Evolutionary conservation across 1,140 invertebrate species (phyloP).

Genomic region (Ostrea edulis): DNA sequence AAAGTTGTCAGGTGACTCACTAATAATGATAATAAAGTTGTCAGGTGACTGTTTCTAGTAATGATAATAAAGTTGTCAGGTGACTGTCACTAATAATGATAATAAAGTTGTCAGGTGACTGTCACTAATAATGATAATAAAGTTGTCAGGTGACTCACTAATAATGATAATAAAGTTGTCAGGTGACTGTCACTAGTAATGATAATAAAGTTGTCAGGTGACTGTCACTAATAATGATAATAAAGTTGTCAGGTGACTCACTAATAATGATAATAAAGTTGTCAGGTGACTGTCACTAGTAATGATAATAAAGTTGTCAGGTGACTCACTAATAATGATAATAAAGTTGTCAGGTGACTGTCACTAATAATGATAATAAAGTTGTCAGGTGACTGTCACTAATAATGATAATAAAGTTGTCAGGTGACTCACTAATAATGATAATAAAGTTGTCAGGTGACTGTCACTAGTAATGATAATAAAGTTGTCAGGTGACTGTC

Average conservation of each 20-base stretch:
- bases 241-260: conserved; percentile 81
- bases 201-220: conserved; percentile 94
- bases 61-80: conserved; percentile 96
- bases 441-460: background rate
- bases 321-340: no score
- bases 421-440: no score
- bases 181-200: conserved; percentile 75
- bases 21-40: conserved; percentile 99
- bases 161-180: no score
- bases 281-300: conserved; percentile 79
- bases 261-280: conserved; percentile 99
- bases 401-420: no score
- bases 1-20: conserved; percentile 82
- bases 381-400: no score
- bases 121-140: conserved; percentile 98
- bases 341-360: no score
- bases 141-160: no score
- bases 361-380: no score
- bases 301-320: no score
- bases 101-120: background rate
- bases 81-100: no score
- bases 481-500: conserved; percentile 87
- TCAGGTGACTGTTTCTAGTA: conserved; percentile 73
- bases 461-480: conserved; percentile 86
- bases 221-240: no score